Evolutionary conservation across 2,797 vertebrate genomes (phyloP), one percentile per base, ranked within the genome.

Genomic region (Synaphobranchus kaupii): DNA sequence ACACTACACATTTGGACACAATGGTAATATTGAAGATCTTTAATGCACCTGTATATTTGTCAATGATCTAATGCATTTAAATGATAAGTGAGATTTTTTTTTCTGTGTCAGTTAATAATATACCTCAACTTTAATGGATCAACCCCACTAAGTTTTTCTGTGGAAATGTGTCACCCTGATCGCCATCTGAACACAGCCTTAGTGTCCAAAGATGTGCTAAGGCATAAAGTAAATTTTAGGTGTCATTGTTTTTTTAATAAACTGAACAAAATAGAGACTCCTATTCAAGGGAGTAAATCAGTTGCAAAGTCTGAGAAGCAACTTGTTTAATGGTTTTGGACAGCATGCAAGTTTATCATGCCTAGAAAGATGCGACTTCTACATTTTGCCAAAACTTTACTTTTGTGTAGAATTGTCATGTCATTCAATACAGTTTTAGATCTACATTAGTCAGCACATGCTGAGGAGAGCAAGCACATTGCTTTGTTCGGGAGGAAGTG

Each of bases 41-140:
- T 48, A 31, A 52, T 50, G 31, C 60, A 47, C 39, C 20, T 4
- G 50, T 83, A 78, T 60, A 48, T 5, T 12, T 48, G 48, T 31
- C 47, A 2, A 25, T 0, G 31, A 39, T 10, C 44, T 48, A 20
- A 68, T 12, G 58, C 1, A 63, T 28, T 28, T 5, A 17, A 31
- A 56, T 47, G 48, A 28, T 63, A 56, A 44, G 17, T 47, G 17
- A 50, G 1, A 25, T 87, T 87, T 89, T 12, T 1, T 76, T 85
- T 13, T 47, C 44, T 13, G 5, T 66, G 12, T 63, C 28, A 17
- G 13, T n/a, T 86, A 63, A 82, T 82, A 56, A 89, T 87, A 84
- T 91, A 84, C 85, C 88, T 76, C 80, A 85, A 92, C 93, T 92
- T 91, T 92, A 94, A 92, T 89, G 60, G 92, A 91, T 92, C 91